Evolutionary conservation across 2,797 vertebrate species (phyloP), one percentile per base, ranked within the genome.

Genomic region (Erpetoichthys calabaricus): DNA sequence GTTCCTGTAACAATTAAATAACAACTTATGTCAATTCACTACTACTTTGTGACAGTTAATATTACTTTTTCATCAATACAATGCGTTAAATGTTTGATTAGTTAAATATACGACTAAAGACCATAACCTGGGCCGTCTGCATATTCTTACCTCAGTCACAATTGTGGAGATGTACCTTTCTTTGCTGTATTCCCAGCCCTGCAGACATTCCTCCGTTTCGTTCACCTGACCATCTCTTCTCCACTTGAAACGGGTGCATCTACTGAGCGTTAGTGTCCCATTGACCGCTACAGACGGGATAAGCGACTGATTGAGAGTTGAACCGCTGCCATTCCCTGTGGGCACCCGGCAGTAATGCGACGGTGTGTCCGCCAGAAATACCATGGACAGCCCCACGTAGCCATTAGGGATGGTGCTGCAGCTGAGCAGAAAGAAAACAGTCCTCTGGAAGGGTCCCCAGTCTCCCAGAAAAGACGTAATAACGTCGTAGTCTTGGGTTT

Each of bases 301-400:
- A 42, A 47, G 51, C 43, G 57, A 46, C 41, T 45, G 51, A 51
- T 63, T 56, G 5, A 49, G 47, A 47, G 9, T 47, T 8, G 52
- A 43, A n/a, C 47, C 51, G 44, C 51, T 56, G 47, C 3, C 7
- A 2, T 44, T 57, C 43, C 49, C 46, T 25, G 4, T 7, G 3
- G 52, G 42, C 2, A 7, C 44, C 7, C 45, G 71, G 65, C 76
- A 77, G 44, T 49, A 62, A 52, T 76, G 59, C n/a, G 62, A 58
- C 1, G 70, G 70, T n/a, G 65, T 71, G 54, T 73, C 68, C 4
- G 67, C 66, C 0, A 73, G 50, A 49, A 76, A 77, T 42, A 75
- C 60, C 47, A 61, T 47, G 1, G 64, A 41, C 6, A 68, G 2
- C 3, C 44, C 59, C 56, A 61, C 42, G 47, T 60, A 73, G 0